Conservation (phyloP, 2,113 vertebrate genomes). For the Columba janthina region DNA sequence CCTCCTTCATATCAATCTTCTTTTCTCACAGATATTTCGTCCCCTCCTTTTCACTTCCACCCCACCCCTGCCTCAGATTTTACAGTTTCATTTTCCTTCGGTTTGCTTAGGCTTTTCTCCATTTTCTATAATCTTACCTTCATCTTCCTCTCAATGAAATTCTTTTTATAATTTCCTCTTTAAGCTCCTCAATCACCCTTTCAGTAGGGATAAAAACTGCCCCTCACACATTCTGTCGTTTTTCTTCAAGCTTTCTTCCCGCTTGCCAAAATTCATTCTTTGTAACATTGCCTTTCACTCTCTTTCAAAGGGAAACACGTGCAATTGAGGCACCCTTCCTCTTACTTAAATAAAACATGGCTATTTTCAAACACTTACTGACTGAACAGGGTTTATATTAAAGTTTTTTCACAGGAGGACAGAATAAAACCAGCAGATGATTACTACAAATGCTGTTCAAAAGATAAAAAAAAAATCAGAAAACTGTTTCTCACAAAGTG, state of each 20-base stretch:
- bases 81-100: background rate
- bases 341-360: slow-evolving; percentile 1
- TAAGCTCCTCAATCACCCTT: background rate
- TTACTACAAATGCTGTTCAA: background rate
- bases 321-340: background rate
- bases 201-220: background rate
- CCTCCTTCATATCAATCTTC: background rate
- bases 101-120: background rate
- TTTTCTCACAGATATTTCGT: background rate
- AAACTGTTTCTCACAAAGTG: background rate
- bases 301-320: slow-evolving; percentile 15
- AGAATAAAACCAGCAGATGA: background rate
- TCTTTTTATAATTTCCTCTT: background rate
- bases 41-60: background rate
- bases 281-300: background rate
- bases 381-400: background rate
- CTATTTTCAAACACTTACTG: background rate
- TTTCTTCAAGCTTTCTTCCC: background rate
- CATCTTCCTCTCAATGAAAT: background rate
- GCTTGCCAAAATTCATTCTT: background rate
- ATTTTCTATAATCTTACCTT: background rate
- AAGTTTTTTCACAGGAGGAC: background rate
- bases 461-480: background rate
- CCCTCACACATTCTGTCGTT: background rate
- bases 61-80: background rate